Conservation (phyloP, 2,797 vertebrate species). For the Petrocephalus sullivani region DNA sequence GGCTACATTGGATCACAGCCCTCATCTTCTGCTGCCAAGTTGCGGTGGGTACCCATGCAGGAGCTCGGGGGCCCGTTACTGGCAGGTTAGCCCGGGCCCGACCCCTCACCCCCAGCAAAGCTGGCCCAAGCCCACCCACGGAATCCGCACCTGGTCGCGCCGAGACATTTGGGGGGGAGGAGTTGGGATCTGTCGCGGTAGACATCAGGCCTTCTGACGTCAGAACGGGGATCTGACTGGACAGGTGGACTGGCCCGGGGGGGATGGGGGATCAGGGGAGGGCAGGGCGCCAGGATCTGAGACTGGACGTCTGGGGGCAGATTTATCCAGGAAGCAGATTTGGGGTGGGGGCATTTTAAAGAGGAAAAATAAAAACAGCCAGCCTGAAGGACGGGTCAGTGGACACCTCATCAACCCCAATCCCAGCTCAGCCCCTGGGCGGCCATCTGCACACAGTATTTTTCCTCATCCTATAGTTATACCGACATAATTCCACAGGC, state of each 20-base stretch:
- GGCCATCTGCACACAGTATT: slow-evolving; percentile 33
- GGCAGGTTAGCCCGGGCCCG: neutral
- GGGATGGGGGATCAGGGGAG: slow-evolving; percentile 21
- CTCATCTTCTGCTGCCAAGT: neutral
- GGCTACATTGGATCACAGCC: neutral
- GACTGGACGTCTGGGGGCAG: slow-evolving; percentile 46
- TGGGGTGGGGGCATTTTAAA: slow-evolving; percentile 20
- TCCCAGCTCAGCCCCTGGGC: slow-evolving; percentile 23
- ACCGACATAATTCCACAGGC: neutral
- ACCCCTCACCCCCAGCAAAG: neutral
- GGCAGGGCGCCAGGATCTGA: slow-evolving; percentile 42
- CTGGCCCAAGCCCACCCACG: neutral
- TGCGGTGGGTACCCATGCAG: slow-evolving; percentile 39
- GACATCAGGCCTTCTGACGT: neutral
- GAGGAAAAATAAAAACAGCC: neutral
- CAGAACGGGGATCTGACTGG: neutral
- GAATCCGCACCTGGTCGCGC: neutral
- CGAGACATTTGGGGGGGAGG: slow-evolving; percentile 10
- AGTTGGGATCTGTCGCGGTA: neutral
- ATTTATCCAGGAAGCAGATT: slow-evolving; percentile 39
- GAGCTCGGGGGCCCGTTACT: slow-evolving; percentile 37
- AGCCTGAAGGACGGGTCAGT: neutral
- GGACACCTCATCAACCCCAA: slow-evolving; percentile 33
- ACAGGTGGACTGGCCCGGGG: neutral
- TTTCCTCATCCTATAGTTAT: slow-evolving; percentile 25